phyloP scores from a whole-genome alignment of 2,113 vertebrate genomes.

The Hiodon tergisus region DNA sequence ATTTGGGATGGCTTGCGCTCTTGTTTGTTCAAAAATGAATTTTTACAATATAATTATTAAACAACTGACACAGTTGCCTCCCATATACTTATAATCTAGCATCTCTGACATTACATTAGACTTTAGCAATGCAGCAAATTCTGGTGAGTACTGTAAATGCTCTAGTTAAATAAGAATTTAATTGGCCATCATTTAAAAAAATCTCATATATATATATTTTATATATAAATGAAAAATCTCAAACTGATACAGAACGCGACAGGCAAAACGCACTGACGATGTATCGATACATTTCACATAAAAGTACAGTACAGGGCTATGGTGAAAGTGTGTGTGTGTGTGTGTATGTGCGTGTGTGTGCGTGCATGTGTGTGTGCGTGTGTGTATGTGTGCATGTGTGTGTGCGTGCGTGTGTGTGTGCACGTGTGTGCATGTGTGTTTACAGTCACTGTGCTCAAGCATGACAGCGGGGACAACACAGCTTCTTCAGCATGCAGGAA shows the following conservation, averaged over 20 bases:
- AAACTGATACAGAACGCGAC: slow-evolving; percentile 19
- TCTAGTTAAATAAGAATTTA: slow-evolving; percentile 30
- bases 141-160: slow-evolving; percentile 18
- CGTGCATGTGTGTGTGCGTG: no score
- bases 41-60: slow-evolving; percentile 17
- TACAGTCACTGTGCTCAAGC: no score
- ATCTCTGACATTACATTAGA: slow-evolving; percentile 35
- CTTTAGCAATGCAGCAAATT: slow-evolving; percentile 47
- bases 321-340: slow-evolving; percentile 30
- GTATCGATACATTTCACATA: slow-evolving; percentile 44
- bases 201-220: slow-evolving; percentile 26
- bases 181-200: slow-evolving; percentile 14
- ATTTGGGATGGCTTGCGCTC: neutral
- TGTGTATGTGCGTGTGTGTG: slow-evolving; percentile 15
- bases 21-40: neutral
- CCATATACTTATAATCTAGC: slow-evolving; percentile 17
- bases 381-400: no score
- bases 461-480: neutral
- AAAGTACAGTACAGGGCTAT: slow-evolving; percentile 39
- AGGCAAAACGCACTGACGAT: slow-evolving; percentile 14
- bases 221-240: slow-evolving; percentile 27
- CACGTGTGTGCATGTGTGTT: no score
- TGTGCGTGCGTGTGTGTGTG: neutral
- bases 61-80: slow-evolving; percentile 21
- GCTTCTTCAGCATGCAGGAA: slow-evolving; percentile 31